A percentile compares a stretch with the other conserved stretches of the same genome.
Evolutionary conservation across 2,113 vertebrate species (phyloP).

Genomic region (Rhinogobius similis): DNA sequence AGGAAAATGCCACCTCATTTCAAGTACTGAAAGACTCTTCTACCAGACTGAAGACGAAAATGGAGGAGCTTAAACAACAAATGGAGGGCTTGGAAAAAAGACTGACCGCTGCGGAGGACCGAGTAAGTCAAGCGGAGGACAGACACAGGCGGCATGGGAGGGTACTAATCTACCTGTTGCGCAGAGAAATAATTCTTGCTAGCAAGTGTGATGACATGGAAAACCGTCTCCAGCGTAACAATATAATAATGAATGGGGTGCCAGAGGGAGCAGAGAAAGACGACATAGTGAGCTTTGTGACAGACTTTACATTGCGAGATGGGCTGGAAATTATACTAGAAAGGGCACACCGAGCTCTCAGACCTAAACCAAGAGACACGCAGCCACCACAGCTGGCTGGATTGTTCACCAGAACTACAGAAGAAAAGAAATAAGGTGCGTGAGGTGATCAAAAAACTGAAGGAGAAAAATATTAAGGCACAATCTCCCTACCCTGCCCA

Average conservation of each 20-base stretch:
- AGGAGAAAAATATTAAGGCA: not conserved
- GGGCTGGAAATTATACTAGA: not conserved
- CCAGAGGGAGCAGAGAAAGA: not conserved
- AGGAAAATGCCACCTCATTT: not conserved
- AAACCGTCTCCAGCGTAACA: not conserved
- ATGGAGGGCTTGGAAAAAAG: not conserved
- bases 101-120: not conserved
- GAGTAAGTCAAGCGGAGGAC: not conserved
- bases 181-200: not conserved
- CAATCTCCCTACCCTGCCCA: not conserved
- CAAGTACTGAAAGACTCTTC: not conserved
- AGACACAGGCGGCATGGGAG: not conserved
- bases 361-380: no score
- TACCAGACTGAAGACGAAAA: not conserved
- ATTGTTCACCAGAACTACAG: no score
- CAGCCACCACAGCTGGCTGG: no score
- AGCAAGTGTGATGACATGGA: not conserved
- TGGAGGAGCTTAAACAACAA: not conserved
- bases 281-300: not conserved
- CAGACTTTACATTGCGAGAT: not conserved
- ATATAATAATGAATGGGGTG: not conserved
- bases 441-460: not conserved
- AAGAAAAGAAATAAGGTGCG: not conserved
- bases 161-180: not conserved
- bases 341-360: not conserved